A percentile compares a stretch with the other conserved stretches of the same genome.
Evolutionary conservation across 1,140 invertebrate genomes (phyloP).

Genomic region (Anadara kagoshimensis): DNA sequence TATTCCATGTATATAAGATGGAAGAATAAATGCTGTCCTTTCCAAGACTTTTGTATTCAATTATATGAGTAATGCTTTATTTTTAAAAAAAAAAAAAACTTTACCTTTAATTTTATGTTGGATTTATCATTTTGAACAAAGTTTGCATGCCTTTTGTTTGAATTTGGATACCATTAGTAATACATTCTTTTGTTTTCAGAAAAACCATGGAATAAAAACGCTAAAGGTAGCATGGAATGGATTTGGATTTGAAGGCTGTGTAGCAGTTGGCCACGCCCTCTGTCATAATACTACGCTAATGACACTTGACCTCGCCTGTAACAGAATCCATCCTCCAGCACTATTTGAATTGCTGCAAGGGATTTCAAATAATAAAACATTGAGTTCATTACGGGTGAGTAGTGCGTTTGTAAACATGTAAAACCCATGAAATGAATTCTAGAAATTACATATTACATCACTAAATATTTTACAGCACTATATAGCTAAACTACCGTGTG

Average conservation of each 20-base stretch:
- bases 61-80: too few relatives aligned
- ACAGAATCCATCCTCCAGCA: constrained; percentile 64
- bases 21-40: too few relatives aligned
- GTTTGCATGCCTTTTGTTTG: neutral
- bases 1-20: too few relatives aligned
- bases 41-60: too few relatives aligned
- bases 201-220: constrained; percentile 48
- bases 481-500: too few relatives aligned
- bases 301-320: constrained; percentile 60
- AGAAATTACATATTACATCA: too few relatives aligned
- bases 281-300: constrained; percentile 52
- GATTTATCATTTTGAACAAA: neutral
- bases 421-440: too few relatives aligned
- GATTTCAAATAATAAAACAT: constrained; percentile 57
- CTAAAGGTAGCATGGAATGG: constrained; percentile 68
- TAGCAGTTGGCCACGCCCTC: constrained; percentile 59
- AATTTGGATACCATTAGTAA: neutral
- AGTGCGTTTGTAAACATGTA: too few relatives aligned
- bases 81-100: too few relatives aligned
- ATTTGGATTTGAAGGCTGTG: constrained; percentile 66
- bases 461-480: too few relatives aligned
- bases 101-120: neutral
- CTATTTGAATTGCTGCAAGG: constrained; percentile 62
- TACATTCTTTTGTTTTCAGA: constrained; percentile 43
- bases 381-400: constrained; percentile 27